Base-by-base conservation (phyloP, 2,888 invertebrate genomes). In the Acrocyrtus sp. region DNA sequence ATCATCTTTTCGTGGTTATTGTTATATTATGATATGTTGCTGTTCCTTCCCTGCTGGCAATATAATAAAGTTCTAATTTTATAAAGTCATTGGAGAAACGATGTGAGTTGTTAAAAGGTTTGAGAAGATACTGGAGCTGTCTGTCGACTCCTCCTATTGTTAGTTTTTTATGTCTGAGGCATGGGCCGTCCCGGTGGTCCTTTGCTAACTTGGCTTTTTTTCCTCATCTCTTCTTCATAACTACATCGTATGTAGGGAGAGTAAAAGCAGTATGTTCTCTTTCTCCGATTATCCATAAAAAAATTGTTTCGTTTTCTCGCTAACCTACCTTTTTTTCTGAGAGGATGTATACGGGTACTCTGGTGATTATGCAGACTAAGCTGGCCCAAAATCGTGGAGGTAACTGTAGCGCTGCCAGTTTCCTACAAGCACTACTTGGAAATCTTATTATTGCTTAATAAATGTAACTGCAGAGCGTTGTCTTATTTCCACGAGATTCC, bases 31-130 rank as follows among this genome's bases (percentile, higher is more conserved):
- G 72, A 72, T 72, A 72, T 67, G 72, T 72, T 72, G 70, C 61
- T 58, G 66, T 72, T 39, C 61, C 72, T 72, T 66, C 72, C 72
- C 72, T 72, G 72, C 72, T 72, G 69, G 74, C 67, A 75, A 58
- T 66, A 63, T 76, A 76, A 78, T 77, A 77, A 78, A 77, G 77
- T 78, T 80, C 80, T 78, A 80, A 80, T 78, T 80, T 78, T 80
- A 80, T 80, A 78, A 80, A 80, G 80, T 80, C 78, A 78, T 80
- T 80, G 76, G 76, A 61, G 74, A 72, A 73, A 68, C 72, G 63
- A 70, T 67, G 67, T 67, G 66, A 75, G 75, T 75, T 75, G 74
- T 75, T 77, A 77, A 78, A 78, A 77, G 72, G 63, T 72, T n/a
- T 73, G 72, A 77, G 76, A 76, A 78, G 77, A 77, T 77, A 78